Base-by-base conservation (phyloP, 1,140 invertebrate species). In the Sitophilus oryzae region DNA sequence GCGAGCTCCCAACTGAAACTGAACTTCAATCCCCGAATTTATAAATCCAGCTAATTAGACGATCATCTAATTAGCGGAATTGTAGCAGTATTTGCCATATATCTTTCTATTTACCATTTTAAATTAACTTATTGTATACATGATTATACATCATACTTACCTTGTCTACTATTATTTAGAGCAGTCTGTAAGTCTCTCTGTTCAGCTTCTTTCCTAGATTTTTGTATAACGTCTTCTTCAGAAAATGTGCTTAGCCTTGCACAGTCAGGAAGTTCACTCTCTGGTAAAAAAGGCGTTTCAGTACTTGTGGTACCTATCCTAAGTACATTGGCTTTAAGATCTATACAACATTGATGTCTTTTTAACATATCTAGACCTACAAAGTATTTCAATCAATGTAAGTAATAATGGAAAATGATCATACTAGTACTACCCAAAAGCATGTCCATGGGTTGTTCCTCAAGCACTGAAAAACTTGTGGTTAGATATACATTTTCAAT, bases 401-500 rank as follows among this genome's bases (percentile, higher is more conserved):
- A 46, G 14, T 22, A 14, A 30, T 2, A 15, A 5, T 2, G n/a
- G 5, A 6, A 30, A 30, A 30, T 6, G 11, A 16, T 8, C 8
- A 35, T 14, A 38, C 38, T 20, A n/a, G n/a, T n/a, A n/a, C n/a
- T 35, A 50, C 54, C 54, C 3, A 99, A 75, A 15, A 99, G 74
- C 92, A 99, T 97, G 67, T 99, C 96, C 93, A 98, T 97, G 2
- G 91, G 89, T 71, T 98, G 95, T 59, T 98, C 89, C 71, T 96
- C 90, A 16, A 99, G 76, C n/a, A 99, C 93, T 19, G 92, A 95
- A 74, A 99, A 99, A 3, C 94, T 96, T 1, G 93, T 94, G 1
- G 93, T 92, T 8, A 99, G 76, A 74, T 92, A 94, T 68, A 93
- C 91, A 59, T 86, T 85, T 60, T 90, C 92, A 58, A 98, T 98